Percentiles rank a stretch among this genome's conserved stretches.
These are phyloP conservation scores for Amphiura filiformis DNA, from an alignment of 35 echinoderm and acorn worm genomes.

Conservation along the genomic window DNA sequence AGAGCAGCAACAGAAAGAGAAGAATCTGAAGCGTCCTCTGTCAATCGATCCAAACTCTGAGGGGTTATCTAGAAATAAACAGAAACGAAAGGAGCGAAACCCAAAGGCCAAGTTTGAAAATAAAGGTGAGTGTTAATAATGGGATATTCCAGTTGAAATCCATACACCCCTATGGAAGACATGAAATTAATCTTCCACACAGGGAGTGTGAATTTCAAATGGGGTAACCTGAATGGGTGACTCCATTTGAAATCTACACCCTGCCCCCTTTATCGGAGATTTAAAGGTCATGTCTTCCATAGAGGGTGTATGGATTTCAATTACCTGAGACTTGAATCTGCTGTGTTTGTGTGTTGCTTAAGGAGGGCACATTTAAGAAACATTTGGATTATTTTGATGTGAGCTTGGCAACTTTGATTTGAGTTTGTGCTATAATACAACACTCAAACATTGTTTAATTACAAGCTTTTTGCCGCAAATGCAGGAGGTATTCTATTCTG, in stretches of 20 bases:
- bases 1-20: conserved; percentile 13
- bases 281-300: too few relatives aligned
- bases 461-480: background rate
- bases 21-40: conserved; percentile 63
- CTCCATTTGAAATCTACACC: too few relatives aligned
- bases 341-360: background rate
- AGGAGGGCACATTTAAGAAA: background rate
- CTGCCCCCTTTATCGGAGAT: too few relatives aligned
- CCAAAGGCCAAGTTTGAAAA: conserved; percentile 38
- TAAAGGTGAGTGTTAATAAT: conserved; percentile 19
- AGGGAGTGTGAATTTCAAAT: too few relatives aligned
- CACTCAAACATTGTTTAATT: background rate
- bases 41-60: conserved; percentile 20
- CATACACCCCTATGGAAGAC: too few relatives aligned
- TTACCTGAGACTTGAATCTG: background rate
- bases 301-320: background rate
- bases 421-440: background rate
- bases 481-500: too few relatives aligned
- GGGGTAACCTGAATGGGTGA: too few relatives aligned
- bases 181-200: too few relatives aligned
- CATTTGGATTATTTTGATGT: background rate
- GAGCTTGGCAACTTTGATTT: too few relatives aligned
- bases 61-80: conserved; percentile 54
- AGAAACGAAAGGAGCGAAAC: conserved; percentile 36
- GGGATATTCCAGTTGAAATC: too few relatives aligned